A percentile compares a stretch with the other conserved stretches of the same genome.
phyloP scores from a whole-genome alignment of 2,888 invertebrate species.

The Cerastis leucographa region DNA sequence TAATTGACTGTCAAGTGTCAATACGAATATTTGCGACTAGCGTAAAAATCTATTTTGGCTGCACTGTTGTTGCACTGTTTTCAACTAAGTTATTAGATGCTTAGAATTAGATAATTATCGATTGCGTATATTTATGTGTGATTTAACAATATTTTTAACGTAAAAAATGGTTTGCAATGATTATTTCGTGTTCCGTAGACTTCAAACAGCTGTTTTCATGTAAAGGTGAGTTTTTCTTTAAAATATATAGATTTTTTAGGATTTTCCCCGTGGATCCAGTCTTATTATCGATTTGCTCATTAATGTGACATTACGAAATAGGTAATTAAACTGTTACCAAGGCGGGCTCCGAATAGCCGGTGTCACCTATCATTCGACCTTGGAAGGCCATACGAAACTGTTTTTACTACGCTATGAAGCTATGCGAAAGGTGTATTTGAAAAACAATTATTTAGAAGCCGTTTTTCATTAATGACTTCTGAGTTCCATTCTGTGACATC shows the following conservation, averaged over 20 bases:
- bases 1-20: not conserved
- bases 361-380: conserved; percentile 72
- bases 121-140: conserved; percentile 40
- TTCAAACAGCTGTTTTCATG: conserved; percentile 83
- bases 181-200: conserved; percentile 64
- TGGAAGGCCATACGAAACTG: conserved; percentile 52
- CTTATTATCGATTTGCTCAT: not conserved
- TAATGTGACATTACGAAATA: conserved; percentile 2
- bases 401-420: not conserved
- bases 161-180: conserved; percentile 76
- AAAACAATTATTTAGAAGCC: not conserved
- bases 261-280: not conserved
- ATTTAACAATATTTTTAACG: conserved; percentile 62
- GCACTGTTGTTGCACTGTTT: conserved; percentile 16
- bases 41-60: conserved; percentile 17
- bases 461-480: not conserved
- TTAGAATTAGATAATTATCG: conserved; percentile 34
- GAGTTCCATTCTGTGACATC: not conserved
- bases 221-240: conserved; percentile 78
- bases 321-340: conserved; percentile 19
- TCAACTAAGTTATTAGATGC: conserved; percentile 21
- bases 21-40: conserved; percentile 7
- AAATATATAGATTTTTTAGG: not conserved
- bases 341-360: conserved; percentile 48
- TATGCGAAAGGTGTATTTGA: not conserved